A percentile compares a stretch with the other conserved stretches of the same genome.
phyloP scores from a whole-genome alignment of 2,113 vertebrate genomes.

The Platycercus adscitus region DNA sequence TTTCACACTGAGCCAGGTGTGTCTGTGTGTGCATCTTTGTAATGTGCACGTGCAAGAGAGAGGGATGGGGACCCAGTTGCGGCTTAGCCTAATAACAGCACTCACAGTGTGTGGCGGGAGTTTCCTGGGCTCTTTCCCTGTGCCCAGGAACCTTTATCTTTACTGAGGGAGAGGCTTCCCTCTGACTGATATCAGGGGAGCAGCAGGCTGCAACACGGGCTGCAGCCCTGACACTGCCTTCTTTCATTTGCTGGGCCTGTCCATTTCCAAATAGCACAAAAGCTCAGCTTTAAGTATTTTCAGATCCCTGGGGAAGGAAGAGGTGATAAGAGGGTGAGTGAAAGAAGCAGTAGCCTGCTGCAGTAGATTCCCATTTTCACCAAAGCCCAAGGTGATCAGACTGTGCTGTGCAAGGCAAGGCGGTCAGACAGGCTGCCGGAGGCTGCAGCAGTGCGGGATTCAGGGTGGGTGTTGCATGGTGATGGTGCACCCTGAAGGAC shows the following conservation, averaged over 20 bases:
- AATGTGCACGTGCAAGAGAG: rapidly evolving
- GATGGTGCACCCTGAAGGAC: neutral
- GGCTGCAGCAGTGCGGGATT: neutral
- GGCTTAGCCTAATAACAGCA: neutral
- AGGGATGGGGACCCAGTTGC: neutral
- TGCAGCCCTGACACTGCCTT: neutral
- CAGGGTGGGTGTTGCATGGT: rapidly evolving
- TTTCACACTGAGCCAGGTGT: neutral
- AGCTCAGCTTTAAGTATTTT: neutral
- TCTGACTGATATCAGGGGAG: neutral
- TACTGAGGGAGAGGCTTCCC: neutral
- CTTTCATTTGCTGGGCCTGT: neutral
- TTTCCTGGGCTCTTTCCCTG: neutral
- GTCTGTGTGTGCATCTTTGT: neutral
- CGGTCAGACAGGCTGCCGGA: neutral
- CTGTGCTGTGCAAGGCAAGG: neutral
- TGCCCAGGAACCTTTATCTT: neutral
- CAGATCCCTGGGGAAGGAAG: neutral
- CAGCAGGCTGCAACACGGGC: neutral
- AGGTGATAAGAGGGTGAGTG: neutral
- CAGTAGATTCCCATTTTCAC: neutral
- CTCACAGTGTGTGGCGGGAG: rapidly evolving
- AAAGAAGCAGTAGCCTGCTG: neutral
- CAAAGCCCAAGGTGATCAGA: neutral
- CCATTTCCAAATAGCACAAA: neutral